Evolutionary conservation across 92 coral and sea anemone genomes (phyloP), one percentile per base, ranked within the genome.

Genomic region (Meandrina meandrites): DNA sequence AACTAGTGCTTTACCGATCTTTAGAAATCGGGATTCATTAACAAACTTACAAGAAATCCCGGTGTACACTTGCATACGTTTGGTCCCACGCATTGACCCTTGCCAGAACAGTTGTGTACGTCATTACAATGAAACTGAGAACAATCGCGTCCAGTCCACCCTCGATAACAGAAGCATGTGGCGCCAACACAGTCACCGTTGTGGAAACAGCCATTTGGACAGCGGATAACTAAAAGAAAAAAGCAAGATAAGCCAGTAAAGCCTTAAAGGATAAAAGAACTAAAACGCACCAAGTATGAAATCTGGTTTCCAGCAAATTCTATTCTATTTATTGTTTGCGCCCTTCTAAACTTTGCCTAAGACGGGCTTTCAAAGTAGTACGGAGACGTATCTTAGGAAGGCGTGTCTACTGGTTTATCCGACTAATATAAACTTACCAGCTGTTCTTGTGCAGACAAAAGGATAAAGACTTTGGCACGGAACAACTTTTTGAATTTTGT

Each of bases 91-190:
- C 95, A 93, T 53, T 82, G 62, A 4, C 95, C 95, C 56, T 72
- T 76, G 34, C 90, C 91, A 47, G 95, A 93, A 71, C 95, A 93
- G 81, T 93, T 74, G 28, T 93, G 93, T 32, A 88, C 88, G 68
- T 93, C 92, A 30, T 88, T 86, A 24, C 95, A 93, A 69, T 90
- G 90, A 82, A 66, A 90, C 74, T 85, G 91, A 4, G 95, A 93
- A 71, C 95, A 93, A 74, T 93, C 93, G 79, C 66, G 80, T 31
- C 95, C 93, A 47, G 93, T 90, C 95, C 95, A 93, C 27, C 95
- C 95, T 9, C 88, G 93, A 70, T 93, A 88, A 40, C 95, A 93
- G 86, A 93, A 93, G 60, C 95, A 93, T 31, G 95, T 93, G 42
- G 93, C 83, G 5, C 93, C 95, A 36, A 93, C 80, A 60, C 93